Evolutionary conservation across 2,797 vertebrate species (phyloP).

Genomic region (Crotalus adamanteus): DNA sequence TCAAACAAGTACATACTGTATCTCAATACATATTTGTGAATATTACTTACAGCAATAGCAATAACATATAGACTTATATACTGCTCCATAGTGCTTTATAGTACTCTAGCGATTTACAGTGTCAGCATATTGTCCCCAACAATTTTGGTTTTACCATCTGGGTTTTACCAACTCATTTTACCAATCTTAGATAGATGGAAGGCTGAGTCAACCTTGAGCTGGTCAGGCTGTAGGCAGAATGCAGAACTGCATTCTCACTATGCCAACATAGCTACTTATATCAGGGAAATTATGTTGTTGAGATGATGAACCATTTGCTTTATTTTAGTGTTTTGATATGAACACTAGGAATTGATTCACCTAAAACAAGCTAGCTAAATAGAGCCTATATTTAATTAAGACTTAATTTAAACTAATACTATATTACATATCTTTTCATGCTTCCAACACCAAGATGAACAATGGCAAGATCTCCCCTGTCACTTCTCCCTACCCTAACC

Average conservation of each 20-base stretch:
- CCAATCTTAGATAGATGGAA: not conserved
- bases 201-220: not conserved
- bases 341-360: not conserved
- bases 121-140: not conserved
- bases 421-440: not conserved
- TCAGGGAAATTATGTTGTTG: not conserved
- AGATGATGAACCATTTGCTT: not conserved
- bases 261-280: not conserved
- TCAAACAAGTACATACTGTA: not conserved
- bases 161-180: not conserved
- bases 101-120: not conserved
- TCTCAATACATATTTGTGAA: not conserved
- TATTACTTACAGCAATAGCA: not conserved
- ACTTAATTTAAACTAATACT: not conserved
- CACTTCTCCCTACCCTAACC: not conserved
- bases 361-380: not conserved
- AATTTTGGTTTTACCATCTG: not conserved
- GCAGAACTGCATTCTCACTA: not conserved
- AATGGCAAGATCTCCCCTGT: not conserved
- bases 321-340: not conserved
- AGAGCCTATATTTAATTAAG: not conserved
- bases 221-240: not conserved
- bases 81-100: not conserved
- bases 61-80: not conserved
- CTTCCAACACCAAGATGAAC: not conserved